phyloP scores from a whole-genome alignment of 2,797 vertebrate species.

The Semaprochilodus insignis region DNA sequence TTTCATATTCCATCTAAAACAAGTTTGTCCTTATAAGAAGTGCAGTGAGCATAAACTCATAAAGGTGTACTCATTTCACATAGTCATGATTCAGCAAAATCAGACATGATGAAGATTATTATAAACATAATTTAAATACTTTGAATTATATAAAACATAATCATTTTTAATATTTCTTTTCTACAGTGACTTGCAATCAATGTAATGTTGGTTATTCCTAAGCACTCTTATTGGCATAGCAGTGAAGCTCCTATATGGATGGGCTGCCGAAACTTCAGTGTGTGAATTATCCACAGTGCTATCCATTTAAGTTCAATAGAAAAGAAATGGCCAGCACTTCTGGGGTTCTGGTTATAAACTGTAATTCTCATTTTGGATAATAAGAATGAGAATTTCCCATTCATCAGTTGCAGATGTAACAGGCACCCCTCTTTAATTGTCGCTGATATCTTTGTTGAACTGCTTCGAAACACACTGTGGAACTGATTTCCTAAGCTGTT shows the following conservation, averaged over 20 bases:
- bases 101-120: too few species aligned
- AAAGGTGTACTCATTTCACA: too few species aligned
- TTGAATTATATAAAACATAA: not conserved
- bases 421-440: not conserved
- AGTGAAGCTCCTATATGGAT: not conserved
- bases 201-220: not conserved
- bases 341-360: not conserved
- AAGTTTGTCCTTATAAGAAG: too few species aligned
- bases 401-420: not conserved
- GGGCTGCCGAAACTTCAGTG: not conserved
- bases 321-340: not conserved
- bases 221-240: not conserved
- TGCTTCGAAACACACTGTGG: not conserved
- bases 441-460: not conserved
- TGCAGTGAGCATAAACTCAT: too few species aligned
- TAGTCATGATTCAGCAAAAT: too few species aligned
- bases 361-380: not conserved
- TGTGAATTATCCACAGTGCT: not conserved
- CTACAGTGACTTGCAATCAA: not conserved
- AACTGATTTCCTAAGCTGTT: too few species aligned
- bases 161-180: not conserved
- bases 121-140: too few species aligned
- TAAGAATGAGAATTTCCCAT: not conserved
- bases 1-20: too few species aligned
- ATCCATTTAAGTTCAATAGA: too few species aligned